Evolutionary conservation across 1,140 invertebrate species (phyloP), one percentile per base, ranked within the genome.

Genomic region (Leptoteleia sp.): DNA sequence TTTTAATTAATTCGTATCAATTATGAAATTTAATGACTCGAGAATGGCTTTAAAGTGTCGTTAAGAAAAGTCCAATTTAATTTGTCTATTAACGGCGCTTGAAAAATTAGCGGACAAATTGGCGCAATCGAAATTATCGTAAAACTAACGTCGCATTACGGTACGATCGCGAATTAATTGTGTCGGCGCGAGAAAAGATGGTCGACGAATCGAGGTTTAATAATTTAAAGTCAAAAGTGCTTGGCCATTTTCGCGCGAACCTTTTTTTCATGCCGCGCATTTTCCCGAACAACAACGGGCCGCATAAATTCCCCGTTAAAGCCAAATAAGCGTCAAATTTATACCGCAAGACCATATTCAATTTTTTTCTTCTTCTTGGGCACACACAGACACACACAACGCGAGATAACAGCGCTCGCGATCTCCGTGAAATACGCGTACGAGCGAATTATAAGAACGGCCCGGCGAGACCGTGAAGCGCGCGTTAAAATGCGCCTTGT

Each of bases 261-360:
- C n/a, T n/a, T n/a, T 35, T 35, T 52, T 19, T 27, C 47, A 16
- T 5, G 11, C 5, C 8, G 4, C 31, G 11, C 52, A 29, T 42
- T 42, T 16, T 19, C 31, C 11, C 29, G 9, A 45, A 45, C 17
- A 35, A 45, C 55, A 45, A 15, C 40, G 15, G 8, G 5, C 22
- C 12, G 45, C 35, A 65, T 65, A 65, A 65, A 65, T 65, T 65
- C 1, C 0, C 27, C 25, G 61, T 52, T 65, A 65, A 62, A 45
- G 19, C 47, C 27, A 65, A 65, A 54, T 16, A 54, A 54, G 47
- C 48, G 19, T 65, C 61, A 54, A 65, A 65, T 65, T 52, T 65
- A 54, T 54, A 40, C 59, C 43, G 7, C 43, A 48, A 65, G 29
- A 45, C 11, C 35, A 40, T 62, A 62, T 62, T 50, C 45, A 48